Evolutionary conservation across 2,888 invertebrate genomes (phyloP), one percentile per base, ranked within the genome.

Genomic region (Cosmia trapezina): DNA sequence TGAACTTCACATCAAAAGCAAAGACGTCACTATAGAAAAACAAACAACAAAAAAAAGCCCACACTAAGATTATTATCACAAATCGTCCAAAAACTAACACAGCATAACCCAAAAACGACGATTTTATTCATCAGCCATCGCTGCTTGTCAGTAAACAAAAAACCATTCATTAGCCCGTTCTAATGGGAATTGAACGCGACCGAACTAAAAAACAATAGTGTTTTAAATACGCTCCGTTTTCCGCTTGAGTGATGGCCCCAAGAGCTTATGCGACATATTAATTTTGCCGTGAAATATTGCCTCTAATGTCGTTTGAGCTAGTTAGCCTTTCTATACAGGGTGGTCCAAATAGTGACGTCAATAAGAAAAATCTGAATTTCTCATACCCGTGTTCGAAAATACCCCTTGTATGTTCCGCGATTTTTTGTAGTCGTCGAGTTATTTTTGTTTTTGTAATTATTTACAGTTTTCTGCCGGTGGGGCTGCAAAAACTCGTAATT

Each of bases 131-230:
- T 81, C 73, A 83, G 33, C 74, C 80, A 82, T 78, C 79, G 78
- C 69, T 73, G 73, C n/a, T 60, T 83, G 86, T 78, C 86, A 84
- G 75, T 84, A 80, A 78, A 86, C 83, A 74, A 76, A 84, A 80
- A 71, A 59, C 67, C 70, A 82, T 87, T 84, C 69, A 86, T 87
- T 86, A 87, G 83, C 28, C 9, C 2, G 51, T 75, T 68, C 93
- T 90, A 89, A 90, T 91, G 93, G 93, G 94, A 91, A 90, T 93
- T 90, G 83, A 89, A 92, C 90, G 89, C 90, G 89, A 89, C 87
- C 77, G 82, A 89, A 91, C 89, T 81, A 80, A 86, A 86, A 87
- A 87, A 86, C 86, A 83, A 80, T 77, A 76, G 82, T 62, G 63
- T 89, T 90, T 87, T 92, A 91, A 91, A 91, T 90, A 89, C 85